Percentiles rank a stretch among this genome's conserved stretches.
phyloP scores from a whole-genome alignment of 2,797 vertebrate species.

The Chelmon rostratus region DNA sequence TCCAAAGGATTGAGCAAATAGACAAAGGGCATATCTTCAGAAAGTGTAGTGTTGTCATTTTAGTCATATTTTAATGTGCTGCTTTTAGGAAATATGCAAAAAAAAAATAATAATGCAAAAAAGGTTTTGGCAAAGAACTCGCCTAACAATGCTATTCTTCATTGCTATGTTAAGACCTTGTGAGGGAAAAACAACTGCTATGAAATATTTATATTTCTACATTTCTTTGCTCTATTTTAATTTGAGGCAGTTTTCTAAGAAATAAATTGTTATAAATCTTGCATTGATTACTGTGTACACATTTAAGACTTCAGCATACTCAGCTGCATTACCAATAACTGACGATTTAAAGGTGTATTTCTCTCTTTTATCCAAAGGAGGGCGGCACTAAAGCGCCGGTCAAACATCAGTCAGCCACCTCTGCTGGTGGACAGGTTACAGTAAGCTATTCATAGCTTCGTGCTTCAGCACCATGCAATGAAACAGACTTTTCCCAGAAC shows the following conservation, averaged over 20 bases:
- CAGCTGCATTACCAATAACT: neutral
- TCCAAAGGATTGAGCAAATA: slow-evolving; percentile 55
- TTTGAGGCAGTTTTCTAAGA: slow-evolving; percentile 79
- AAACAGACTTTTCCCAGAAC: slow-evolving; percentile 47
- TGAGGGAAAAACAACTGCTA: slow-evolving; percentile 44
- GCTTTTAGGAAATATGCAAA: slow-evolving; percentile 76
- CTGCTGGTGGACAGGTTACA: slow-evolving; percentile 20
- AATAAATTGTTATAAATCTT: slow-evolving; percentile 80
- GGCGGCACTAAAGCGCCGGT: slow-evolving; percentile 59
- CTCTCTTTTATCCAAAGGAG: slow-evolving; percentile 64
- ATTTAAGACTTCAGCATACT: slow-evolving; percentile 10
- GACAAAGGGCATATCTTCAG: slow-evolving; percentile 59
- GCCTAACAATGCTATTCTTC: slow-evolving; percentile 52
- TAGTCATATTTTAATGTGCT: slow-evolving; percentile 48
- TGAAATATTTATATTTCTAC: slow-evolving; percentile 78
- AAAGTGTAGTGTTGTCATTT: slow-evolving; percentile 52
- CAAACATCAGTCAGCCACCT: slow-evolving; percentile 25
- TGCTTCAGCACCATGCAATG: slow-evolving; percentile 33
- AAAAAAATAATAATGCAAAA: slow-evolving; percentile 58
- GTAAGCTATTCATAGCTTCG: slow-evolving; percentile 30
- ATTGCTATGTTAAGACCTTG: slow-evolving; percentile 52
- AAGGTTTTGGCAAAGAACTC: slow-evolving; percentile 44
- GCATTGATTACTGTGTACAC: slow-evolving; percentile 34
- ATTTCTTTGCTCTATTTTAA: slow-evolving; percentile 78
- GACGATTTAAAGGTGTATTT: slow-evolving; percentile 44